Evolutionary conservation across 2,888 invertebrate genomes (phyloP).

Genomic region (Erpobdella octoculata): DNA sequence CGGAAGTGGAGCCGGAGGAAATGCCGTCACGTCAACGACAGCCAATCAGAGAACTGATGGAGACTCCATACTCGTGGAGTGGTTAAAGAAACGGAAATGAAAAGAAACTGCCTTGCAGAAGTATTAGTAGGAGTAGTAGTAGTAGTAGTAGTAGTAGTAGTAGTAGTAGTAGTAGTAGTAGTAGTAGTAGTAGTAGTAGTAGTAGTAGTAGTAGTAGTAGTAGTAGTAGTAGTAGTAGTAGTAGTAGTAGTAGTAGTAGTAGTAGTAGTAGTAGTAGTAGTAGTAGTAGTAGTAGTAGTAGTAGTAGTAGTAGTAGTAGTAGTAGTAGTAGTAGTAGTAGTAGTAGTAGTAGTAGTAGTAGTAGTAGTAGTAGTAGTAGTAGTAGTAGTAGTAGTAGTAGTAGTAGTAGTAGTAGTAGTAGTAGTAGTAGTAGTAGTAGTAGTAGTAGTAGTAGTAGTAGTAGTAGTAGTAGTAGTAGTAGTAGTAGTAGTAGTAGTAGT

Average conservation of each 20-base stretch:
- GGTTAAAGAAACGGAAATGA: no score
- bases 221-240: not conserved
- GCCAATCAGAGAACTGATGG: no score
- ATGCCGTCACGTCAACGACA: no score
- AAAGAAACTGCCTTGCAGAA: no score
- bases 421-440: conserved; percentile 25
- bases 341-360: not conserved
- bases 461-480: conserved; percentile 22
- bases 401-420: conserved; percentile 25
- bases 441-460: conserved; percentile 25
- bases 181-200: conserved; percentile 3
- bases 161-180: conserved; percentile 2
- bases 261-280: not conserved
- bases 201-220: not conserved
- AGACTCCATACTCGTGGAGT: no score
- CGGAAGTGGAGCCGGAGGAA: no score
- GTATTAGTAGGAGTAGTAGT: no score
- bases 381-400: conserved; percentile 25
- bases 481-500: conserved; percentile 24
- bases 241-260: not conserved
- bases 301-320: not conserved
- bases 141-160: conserved; percentile 1
- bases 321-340: not conserved
- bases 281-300: not conserved
- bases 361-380: conserved; percentile 21